Conservation (phyloP, 2,113 vertebrate species). For the Cololabis saira region DNA sequence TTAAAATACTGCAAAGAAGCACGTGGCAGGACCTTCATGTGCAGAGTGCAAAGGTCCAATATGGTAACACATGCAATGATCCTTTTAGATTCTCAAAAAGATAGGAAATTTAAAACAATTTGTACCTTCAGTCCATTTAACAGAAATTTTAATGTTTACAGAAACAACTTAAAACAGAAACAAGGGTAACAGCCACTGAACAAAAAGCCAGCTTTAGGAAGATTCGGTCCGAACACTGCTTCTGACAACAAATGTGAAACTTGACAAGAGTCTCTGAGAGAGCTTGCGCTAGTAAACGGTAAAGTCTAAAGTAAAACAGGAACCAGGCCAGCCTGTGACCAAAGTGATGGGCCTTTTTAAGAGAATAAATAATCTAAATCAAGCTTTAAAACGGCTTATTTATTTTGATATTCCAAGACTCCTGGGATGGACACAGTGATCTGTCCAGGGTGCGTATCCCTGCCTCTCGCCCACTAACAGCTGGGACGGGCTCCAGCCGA, state of each 20-base stretch:
- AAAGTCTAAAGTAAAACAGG: constrained; percentile 1
- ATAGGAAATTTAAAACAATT: not conserved
- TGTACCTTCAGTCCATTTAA: not conserved
- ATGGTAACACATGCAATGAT: not conserved
- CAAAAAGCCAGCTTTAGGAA: no score
- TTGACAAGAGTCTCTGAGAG: constrained; percentile 36
- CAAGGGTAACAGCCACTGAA: constrained; percentile 6
- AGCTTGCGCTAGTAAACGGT: constrained; percentile 32
- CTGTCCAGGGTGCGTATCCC: no score
- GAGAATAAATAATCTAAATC: constrained; percentile 80
- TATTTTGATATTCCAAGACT: constrained; percentile 28
- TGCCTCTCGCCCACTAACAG: no score
- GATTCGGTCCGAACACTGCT: constrained; percentile 14
- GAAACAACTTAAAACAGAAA: constrained; percentile 3
- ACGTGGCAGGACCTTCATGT: constrained; percentile 3
- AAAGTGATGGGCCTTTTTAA: constrained; percentile 38
- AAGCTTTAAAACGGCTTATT: constrained; percentile 40
- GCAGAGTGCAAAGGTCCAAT: constrained; percentile 35
- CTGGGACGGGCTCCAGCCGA: no score
- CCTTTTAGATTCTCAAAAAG: not conserved
- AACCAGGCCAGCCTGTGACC: constrained; percentile 54
- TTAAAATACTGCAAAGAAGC: constrained; percentile 30
- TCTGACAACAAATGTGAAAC: constrained; percentile 10
- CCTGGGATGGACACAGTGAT: no score
- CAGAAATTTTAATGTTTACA: not conserved